Evolutionary conservation across 2,888 invertebrate species (phyloP), one percentile per base, ranked within the genome.

Genomic region (Mesoligia furuncula): DNA sequence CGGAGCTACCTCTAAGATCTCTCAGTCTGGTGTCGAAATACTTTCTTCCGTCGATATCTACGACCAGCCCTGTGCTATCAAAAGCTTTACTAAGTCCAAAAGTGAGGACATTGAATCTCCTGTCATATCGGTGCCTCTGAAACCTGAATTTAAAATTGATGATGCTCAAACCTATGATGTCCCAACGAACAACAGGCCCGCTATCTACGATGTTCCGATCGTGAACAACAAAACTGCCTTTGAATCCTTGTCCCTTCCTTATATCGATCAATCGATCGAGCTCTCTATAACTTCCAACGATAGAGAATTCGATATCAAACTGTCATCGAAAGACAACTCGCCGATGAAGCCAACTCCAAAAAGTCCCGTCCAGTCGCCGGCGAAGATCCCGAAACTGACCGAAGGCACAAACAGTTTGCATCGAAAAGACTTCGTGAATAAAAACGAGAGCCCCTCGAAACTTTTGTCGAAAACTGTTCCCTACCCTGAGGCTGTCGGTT

Each of bases 1-100:
- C 7, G 97, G 97, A 75, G 95, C 96, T 9, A 97, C 97, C 3
- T 97, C 97, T 0, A 97, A 97, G 87, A 97, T 97, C 81, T 96
- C 97, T 0, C 97, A 97, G 83, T 96, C 97, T 0, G 96, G 97
- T 2, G 93, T 96, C 0, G 96, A 96, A 85, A 95, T 97, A 75
- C 87, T 96, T 81, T 91, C 95, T 8, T 95, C 96, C 57, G 95
- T 97, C 1, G 97, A 97, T 80, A 96, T 97, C 54, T 97, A 97
- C 81, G 97, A 97, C 79, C 94, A 95, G 82, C 95, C 95, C 9
- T 93, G 90, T 80, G 89, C 90, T 61, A 79, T 92, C 27, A 96
- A 94, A 89, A 90, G 84, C 79, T 86, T 90, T 68, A 84, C 79
- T n/a, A 93, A 92, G 88, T 78, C 86, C 17, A 93, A 91, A 84